These are phyloP conservation scores for Limnephilus rhombicus DNA, from an alignment of 2,888 invertebrate genomes.

Conservation along the genomic window DNA sequence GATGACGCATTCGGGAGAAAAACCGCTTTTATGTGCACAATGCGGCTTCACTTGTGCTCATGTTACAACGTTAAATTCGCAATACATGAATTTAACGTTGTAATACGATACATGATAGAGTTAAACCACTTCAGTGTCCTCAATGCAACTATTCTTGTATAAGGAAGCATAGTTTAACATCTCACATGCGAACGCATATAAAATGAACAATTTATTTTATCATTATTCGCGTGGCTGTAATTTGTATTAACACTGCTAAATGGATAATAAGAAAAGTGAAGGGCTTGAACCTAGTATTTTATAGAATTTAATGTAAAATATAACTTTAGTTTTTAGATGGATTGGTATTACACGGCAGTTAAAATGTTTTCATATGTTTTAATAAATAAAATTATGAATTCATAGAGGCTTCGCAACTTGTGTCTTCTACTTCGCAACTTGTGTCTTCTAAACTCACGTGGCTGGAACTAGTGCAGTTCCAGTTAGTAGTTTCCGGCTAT, in stretches of 20 bases:
- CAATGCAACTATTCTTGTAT: not conserved
- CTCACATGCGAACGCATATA: not conserved
- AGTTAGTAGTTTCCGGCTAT: not conserved
- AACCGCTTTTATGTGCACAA: not conserved
- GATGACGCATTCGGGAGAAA: constrained; percentile 16
- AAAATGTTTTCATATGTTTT: not conserved
- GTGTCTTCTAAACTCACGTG: not conserved
- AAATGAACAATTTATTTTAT: not conserved
- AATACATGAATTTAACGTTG: too few species aligned
- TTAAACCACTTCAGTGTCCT: not conserved
- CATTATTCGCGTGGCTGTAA: not conserved
- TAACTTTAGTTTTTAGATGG: not conserved
- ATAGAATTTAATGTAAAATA: not conserved
- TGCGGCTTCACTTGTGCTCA: not conserved
- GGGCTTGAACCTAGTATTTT: too few species aligned
- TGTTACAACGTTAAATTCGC: not conserved
- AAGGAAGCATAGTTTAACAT: not conserved
- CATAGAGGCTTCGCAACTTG: too few species aligned
- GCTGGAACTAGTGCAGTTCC: not conserved
- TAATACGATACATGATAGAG: constrained; percentile 11
- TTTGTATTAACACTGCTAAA: not conserved
- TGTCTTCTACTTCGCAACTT: too few species aligned
- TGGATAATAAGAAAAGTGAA: too few species aligned
- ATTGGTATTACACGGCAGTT: not conserved
- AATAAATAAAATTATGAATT: not conserved